Base-by-base conservation (phyloP, 2,888 invertebrate genomes). In the Ganaspis brasiliensis region DNA sequence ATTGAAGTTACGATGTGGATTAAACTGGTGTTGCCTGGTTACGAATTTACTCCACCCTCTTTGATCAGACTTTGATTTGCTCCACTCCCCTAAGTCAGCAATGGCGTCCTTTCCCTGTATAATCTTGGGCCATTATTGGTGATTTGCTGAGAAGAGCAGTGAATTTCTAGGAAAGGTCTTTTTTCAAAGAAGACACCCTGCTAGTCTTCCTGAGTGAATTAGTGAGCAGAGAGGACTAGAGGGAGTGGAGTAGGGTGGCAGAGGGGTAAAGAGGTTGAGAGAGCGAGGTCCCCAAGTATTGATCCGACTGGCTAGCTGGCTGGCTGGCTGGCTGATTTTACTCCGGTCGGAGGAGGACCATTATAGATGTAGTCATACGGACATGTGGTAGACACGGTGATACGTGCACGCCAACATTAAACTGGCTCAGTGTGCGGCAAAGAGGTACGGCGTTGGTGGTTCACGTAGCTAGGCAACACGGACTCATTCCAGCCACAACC, bases 301-400 rank as follows among this genome's bases (percentile, higher is more conserved):
- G 90, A 90, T 90, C 90, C 87, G 81, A 82, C 80, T 82, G 80
- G 84, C 85, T 82, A 78, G 74, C 73, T 67, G 24, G 24, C 67
- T 67, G 67, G n/a, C 67, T 67, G 79, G 83, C 85, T 85, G 85
- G 86, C 85, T 87, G 85, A 88, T 89, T 89, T 89, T 87, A 88
- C 88, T 89, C 89, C 86, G 83, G 78, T 83, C 83, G 83, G 87
- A 89, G 88, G 86, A 87, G 90, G 90, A 90, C 89, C 89, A 89
- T 88, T 82, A 82, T 85, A 83, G 83, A 86, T 86, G 86, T 86
- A 79, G 82, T 81, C 81, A 81, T 84, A 84, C 83, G 85, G 83
- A 85, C 85, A 86, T 81, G 63, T 67, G 63, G 67, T 67, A 67
- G 67, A 67, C 52, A 52, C 67, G 78, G 75, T 76, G 77, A 81